Conservation (phyloP, 2,113 vertebrate genomes). For the Illadopsis cleaveri region DNA sequence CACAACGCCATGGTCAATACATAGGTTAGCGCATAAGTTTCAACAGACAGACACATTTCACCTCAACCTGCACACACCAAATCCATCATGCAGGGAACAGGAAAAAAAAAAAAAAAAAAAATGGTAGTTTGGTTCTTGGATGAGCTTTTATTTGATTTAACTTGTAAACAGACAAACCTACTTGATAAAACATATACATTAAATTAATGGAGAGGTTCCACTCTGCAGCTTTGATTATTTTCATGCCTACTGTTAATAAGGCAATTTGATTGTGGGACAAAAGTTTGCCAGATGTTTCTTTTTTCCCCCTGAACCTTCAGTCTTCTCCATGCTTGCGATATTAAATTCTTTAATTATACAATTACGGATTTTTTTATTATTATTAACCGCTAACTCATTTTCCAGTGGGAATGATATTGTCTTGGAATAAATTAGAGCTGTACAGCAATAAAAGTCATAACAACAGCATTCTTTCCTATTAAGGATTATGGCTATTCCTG, state of each 20-base stretch:
- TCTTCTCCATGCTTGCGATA: neutral
- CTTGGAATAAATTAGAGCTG: neutral
- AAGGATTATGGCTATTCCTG: neutral
- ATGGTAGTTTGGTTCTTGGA: neutral
- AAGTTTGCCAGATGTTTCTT: neutral
- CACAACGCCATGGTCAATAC: accelerated
- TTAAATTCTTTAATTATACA: neutral
- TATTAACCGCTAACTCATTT: neutral
- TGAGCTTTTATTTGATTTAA: neutral
- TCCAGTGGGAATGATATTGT: neutral
- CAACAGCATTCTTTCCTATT: neutral
- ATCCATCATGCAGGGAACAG: neutral
- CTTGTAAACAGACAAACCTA: neutral
- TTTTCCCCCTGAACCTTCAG: neutral
- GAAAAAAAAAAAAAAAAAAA: neutral
- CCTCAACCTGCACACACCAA: neutral
- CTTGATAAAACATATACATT: neutral
- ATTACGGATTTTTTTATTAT: neutral
- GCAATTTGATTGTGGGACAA: neutral
- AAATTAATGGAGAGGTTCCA: neutral
- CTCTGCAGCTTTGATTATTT: neutral
- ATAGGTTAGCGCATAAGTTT: neutral
- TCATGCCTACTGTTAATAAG: neutral
- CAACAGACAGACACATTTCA: neutral
- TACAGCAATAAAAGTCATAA: neutral